Evolutionary conservation across 2,113 vertebrate species (phyloP).

Genomic region (Calyptommatus sinebrachiatus): DNA sequence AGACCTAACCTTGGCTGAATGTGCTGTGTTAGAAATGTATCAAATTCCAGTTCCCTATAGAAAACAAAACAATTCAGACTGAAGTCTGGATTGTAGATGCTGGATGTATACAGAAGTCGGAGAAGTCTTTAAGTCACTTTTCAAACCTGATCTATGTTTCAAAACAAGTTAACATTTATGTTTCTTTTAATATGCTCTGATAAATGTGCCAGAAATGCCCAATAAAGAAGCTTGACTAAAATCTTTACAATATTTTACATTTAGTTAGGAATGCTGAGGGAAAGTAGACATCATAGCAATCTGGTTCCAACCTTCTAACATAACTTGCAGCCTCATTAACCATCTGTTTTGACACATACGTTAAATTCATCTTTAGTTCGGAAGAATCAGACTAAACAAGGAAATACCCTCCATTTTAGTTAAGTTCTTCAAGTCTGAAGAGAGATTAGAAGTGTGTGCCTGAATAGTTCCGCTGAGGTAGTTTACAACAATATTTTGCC

Average conservation of each 20-base stretch:
- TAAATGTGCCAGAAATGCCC: background rate
- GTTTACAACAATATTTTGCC: background rate
- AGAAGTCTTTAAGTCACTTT: background rate
- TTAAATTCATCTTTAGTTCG: too few species aligned
- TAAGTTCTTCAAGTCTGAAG: too few species aligned
- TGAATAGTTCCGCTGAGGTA: background rate
- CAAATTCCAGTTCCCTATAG: background rate
- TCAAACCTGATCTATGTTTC: background rate
- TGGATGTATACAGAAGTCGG: background rate
- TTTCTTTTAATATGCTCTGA: background rate
- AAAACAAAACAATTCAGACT: background rate
- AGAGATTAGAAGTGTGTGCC: too few species aligned
- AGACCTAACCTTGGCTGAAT: background rate
- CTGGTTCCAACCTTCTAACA: background rate
- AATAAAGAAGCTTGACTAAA: background rate
- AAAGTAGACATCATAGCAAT: background rate
- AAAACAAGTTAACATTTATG: background rate
- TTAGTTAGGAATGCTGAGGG: background rate
- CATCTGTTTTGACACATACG: background rate
- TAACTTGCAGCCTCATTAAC: background rate
- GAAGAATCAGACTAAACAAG: too few species aligned
- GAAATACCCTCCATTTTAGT: too few species aligned
- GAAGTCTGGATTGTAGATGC: background rate
- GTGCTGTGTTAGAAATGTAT: background rate
- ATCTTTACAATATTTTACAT: background rate